Percentiles rank a stretch among this genome's conserved stretches.
phyloP scores from a whole-genome alignment of 2,888 invertebrate genomes.

The Mylabris sibirica region DNA sequence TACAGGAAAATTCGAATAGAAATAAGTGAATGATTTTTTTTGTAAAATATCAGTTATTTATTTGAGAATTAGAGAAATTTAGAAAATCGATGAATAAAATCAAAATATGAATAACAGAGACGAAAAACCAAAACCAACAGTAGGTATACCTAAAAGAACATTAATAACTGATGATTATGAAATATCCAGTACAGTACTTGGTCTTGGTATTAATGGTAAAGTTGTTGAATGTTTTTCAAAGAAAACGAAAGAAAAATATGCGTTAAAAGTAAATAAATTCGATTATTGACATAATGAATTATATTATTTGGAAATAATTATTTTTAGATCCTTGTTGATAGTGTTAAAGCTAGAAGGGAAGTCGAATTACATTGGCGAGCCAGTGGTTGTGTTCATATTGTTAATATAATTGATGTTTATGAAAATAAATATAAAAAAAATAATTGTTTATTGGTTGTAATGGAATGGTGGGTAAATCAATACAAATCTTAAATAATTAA shows the following conservation, averaged over 20 bases:
- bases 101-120: constrained; percentile 40
- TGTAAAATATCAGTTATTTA: background rate
- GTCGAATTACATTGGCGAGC: constrained; percentile 96
- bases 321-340: constrained; percentile 84
- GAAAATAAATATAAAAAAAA: constrained; percentile 94
- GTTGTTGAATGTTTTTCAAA: constrained; percentile 93
- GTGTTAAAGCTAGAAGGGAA: constrained; percentile 90
- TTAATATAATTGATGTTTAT: constrained; percentile 91
- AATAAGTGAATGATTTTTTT: background rate
- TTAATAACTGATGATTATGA: constrained; percentile 90
- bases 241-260: constrained; percentile 79
- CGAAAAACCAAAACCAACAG: constrained; percentile 46
- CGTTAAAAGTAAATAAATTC: constrained; percentile 78
- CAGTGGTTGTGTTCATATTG: constrained; percentile 90
- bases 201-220: constrained; percentile 98
- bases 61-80: background rate
- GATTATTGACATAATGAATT: background rate
- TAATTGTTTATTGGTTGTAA: constrained; percentile 94
- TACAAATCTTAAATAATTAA: constrained; percentile 14
- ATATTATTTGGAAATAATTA: constrained; percentile 14
- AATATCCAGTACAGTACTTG: constrained; percentile 91
- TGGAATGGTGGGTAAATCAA: constrained; percentile 84
- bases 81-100: constrained; percentile 10
- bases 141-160: constrained; percentile 74
- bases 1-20: background rate